A percentile compares a stretch with the other conserved stretches of the same genome.
These are phyloP conservation scores for Sialia sialis DNA, from an alignment of 2,113 vertebrate genomes.

Conservation along the genomic window DNA sequence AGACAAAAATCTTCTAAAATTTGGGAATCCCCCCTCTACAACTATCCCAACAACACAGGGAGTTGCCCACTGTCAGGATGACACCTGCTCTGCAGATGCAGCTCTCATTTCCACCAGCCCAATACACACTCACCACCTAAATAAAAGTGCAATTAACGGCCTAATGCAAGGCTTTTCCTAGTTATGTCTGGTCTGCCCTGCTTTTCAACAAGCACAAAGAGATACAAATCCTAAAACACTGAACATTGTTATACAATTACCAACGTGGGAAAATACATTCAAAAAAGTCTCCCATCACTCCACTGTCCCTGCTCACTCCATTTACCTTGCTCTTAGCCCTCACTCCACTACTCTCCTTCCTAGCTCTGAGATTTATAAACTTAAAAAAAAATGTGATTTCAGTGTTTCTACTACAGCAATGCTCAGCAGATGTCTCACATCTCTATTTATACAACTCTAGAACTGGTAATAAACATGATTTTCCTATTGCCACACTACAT, in stretches of 20 bases:
- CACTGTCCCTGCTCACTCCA: neutral
- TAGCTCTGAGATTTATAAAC: neutral
- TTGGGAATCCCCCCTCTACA: neutral
- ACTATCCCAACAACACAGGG: neutral
- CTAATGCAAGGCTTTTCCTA: neutral
- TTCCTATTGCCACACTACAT: conserved; percentile 19
- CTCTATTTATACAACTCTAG: conserved; percentile 44
- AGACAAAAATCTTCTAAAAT: neutral
- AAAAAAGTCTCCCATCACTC: neutral
- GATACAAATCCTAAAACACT: neutral
- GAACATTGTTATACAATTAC: neutral
- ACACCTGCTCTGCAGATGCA: neutral
- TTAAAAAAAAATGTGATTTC: neutral
- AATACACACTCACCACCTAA: neutral
- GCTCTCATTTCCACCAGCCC: neutral
- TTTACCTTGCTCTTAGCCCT: neutral
- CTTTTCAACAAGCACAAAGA: neutral
- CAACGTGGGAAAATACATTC: neutral
- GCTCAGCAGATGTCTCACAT: conserved; percentile 36
- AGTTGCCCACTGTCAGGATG: neutral
- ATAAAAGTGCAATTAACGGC: neutral
- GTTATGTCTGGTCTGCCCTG: neutral
- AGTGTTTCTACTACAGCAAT: neutral
- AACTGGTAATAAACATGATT: conserved; percentile 36
- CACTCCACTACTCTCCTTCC: neutral